These are phyloP conservation scores for Echinometra lucunter DNA, from an alignment of 53 echinoderm and acorn worm genomes.

Conservation along the genomic window DNA sequence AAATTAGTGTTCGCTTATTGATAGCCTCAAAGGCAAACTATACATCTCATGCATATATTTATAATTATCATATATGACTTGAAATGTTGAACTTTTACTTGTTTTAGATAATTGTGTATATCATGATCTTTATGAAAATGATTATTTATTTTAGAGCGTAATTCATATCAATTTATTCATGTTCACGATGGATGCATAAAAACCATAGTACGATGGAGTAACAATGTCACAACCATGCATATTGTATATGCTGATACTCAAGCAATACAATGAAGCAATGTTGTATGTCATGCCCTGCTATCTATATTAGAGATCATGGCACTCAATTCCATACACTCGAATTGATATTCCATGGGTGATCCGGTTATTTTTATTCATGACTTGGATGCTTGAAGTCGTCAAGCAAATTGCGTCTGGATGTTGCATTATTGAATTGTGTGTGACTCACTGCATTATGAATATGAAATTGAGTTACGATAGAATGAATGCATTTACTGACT, in stretches of 20 bases:
- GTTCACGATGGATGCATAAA: background rate
- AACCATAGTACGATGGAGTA: background rate
- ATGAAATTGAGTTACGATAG: background rate
- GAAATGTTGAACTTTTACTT: background rate
- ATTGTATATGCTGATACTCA: background rate
- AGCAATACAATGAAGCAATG: background rate
- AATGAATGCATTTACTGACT: background rate
- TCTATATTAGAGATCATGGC: background rate
- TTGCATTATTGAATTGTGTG: constrained; percentile 25
- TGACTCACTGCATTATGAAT: constrained; percentile 2
- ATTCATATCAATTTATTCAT: background rate
- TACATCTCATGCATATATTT: background rate
- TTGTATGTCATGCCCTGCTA: background rate
- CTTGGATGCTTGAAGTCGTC: background rate
- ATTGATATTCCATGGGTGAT: constrained; percentile 2
- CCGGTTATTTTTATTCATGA: background rate
- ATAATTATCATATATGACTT: background rate
- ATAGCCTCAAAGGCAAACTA: constrained; percentile 50
- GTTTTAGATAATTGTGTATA: background rate
- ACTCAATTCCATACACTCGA: background rate
- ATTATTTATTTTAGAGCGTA: background rate
- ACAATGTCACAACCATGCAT: background rate
- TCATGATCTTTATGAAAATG: background rate
- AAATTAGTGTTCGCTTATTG: background rate
- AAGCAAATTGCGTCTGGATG: background rate